These are phyloP conservation scores for Dicyrtomina minuta DNA, from an alignment of 2,888 invertebrate genomes.

Conservation along the genomic window DNA sequence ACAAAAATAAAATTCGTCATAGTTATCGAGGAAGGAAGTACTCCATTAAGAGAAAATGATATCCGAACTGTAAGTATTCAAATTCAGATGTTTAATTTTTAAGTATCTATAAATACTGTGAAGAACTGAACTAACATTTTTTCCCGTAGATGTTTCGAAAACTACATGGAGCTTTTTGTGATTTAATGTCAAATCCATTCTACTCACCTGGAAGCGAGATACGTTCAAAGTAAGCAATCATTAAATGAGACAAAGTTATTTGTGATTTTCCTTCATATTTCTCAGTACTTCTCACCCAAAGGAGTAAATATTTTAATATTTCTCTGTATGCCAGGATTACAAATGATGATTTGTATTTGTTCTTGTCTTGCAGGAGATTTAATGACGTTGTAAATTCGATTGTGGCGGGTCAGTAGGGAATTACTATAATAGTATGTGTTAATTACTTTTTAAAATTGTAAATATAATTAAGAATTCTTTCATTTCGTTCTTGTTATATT, in stretches of 20 bases:
- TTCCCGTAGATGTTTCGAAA: slow-evolving; percentile 74
- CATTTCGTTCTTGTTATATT: background rate
- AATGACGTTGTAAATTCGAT: slow-evolving; percentile 28
- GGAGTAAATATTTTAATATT: no score
- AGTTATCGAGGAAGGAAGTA: slow-evolving; percentile 85
- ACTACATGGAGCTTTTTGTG: slow-evolving; percentile 87
- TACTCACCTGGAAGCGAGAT: slow-evolving; percentile 90
- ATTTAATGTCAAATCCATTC: slow-evolving; percentile 95
- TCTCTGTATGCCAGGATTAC: background rate
- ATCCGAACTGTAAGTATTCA: slow-evolving; percentile 73
- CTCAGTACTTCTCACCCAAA: no score
- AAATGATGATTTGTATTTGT: background rate
- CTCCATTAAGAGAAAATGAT: slow-evolving; percentile 87
- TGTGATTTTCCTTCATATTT: background rate
- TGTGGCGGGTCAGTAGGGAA: slow-evolving; percentile 9
- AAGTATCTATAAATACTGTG: no score
- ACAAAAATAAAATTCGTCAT: slow-evolving; percentile 93
- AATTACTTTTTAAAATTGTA: slow-evolving; percentile 1
- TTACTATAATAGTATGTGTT: background rate
- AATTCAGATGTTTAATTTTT: slow-evolving; percentile 51
- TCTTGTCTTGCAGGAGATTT: slow-evolving; percentile 21
- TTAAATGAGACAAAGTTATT: background rate
- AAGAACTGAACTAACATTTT: no score
- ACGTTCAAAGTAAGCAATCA: slow-evolving; percentile 72
- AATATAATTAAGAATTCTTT: background rate